Percentiles rank a stretch among this genome's conserved stretches.
phyloP scores from a whole-genome alignment of 2,113 vertebrate genomes.

The rat (Rattus norvegicus) region DNA sequence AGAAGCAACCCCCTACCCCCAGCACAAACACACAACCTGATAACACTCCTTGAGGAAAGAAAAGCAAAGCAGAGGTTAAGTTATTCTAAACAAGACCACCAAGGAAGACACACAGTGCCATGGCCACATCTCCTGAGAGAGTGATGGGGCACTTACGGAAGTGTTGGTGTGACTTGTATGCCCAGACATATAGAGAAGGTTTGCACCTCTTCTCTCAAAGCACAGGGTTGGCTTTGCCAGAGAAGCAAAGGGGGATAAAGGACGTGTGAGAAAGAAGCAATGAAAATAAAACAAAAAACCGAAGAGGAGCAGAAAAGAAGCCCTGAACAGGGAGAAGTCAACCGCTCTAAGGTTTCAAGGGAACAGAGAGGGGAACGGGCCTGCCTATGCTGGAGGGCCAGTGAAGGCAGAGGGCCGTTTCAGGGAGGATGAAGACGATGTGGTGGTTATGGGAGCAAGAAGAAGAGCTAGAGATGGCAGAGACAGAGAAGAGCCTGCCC shows the following conservation, averaged over 20 bases:
- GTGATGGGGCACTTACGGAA: neutral
- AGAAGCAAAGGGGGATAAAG: conserved; percentile 75
- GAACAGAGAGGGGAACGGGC: conserved; percentile 87
- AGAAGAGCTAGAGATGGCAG: conserved; percentile 90
- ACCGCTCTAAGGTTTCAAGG: conserved; percentile 91
- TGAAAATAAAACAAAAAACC: conserved; percentile 82
- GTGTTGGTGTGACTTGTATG: neutral
- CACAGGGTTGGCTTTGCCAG: neutral
- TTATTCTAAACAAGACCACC: no score
- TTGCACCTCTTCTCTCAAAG: neutral
- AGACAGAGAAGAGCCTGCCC: conserved; percentile 88
- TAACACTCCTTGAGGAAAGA: conserved; percentile 90
- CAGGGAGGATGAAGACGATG: conserved; percentile 96
- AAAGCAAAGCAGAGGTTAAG: neutral
- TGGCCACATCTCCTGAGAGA: no score
- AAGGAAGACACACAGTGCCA: neutral
- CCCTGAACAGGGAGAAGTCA: conserved; percentile 89
- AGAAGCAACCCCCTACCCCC: conserved; percentile 86
- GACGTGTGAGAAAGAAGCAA: conserved; percentile 91
- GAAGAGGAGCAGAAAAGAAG: conserved; percentile 95
- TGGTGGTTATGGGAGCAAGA: conserved; percentile 88
- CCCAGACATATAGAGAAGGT: neutral
- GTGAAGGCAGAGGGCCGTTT: conserved; percentile 90
- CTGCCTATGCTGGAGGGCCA: no score
- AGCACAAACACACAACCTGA: conserved; percentile 95